Conservation (phyloP, 2,797 vertebrate species). For the Okamejei kenojei region DNA sequence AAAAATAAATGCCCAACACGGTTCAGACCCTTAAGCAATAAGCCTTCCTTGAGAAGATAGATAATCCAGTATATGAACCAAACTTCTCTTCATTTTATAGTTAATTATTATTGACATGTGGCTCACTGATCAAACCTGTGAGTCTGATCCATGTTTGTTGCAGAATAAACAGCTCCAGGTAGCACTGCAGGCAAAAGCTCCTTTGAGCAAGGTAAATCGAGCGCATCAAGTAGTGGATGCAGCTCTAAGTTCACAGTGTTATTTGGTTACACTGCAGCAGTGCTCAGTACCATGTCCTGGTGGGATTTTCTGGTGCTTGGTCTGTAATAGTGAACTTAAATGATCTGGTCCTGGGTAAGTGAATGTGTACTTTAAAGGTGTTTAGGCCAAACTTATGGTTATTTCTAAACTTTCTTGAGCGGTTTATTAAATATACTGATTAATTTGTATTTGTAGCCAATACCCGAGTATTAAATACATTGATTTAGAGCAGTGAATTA, state of each 20-base stretch:
- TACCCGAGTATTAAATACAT: too few species aligned
- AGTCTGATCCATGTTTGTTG: neutral
- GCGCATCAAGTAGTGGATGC: neutral
- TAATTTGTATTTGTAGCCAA: neutral
- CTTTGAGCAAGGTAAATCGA: neutral
- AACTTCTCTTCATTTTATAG: too few species aligned
- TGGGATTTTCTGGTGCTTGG: neutral
- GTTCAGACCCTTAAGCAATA: too few species aligned
- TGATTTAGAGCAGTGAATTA: neutral
- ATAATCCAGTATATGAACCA: too few species aligned
- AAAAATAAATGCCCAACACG: too few species aligned
- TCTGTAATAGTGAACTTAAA: neutral
- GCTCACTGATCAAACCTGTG: neutral
- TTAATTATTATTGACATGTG: neutral
- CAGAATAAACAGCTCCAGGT: neutral
- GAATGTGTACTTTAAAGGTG: neutral
- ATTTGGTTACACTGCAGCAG: neutral
- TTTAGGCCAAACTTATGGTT: neutral
- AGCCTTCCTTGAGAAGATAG: too few species aligned
- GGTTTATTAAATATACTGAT: neutral
- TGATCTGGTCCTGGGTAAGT: neutral
- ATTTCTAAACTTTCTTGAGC: neutral
- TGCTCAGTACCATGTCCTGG: neutral
- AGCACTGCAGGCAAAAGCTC: neutral
- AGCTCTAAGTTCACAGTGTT: neutral